Conservation (phyloP, 2,797 vertebrate species). For the Arrhamphus sclerolepis region DNA sequence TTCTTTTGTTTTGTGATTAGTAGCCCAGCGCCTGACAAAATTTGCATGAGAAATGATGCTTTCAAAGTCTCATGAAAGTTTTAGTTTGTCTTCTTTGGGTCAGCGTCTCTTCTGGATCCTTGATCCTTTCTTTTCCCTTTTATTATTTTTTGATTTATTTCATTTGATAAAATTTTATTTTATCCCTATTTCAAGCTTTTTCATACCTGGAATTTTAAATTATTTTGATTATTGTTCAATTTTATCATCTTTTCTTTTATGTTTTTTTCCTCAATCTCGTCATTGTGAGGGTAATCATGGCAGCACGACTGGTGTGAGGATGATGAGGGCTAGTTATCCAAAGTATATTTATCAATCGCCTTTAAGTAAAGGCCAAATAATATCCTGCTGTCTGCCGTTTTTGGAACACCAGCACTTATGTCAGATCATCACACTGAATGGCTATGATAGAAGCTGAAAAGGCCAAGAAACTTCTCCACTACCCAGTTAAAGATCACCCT, state of each 20-base stretch:
- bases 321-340: slow-evolving; percentile 39
- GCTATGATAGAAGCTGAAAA: slow-evolving; percentile 73
- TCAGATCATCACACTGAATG: slow-evolving; percentile 55
- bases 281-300: slow-evolving; percentile 26
- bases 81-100: too few species aligned
- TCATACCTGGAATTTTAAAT: not conserved
- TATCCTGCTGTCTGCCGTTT: slow-evolving; percentile 36
- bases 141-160: not conserved
- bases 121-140: too few species aligned
- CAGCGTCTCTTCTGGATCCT: too few species aligned
- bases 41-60: too few species aligned
- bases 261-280: not conserved
- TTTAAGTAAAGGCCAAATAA: slow-evolving; percentile 59
- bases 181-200: not conserved
- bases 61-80: too few species aligned
- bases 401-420: slow-evolving; percentile 45
- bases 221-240: not conserved
- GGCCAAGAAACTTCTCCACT: slow-evolving; percentile 64
- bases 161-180: too few species aligned
- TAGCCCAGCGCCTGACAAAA: too few species aligned
- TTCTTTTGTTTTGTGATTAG: too few species aligned
- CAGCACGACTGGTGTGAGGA: slow-evolving; percentile 27
- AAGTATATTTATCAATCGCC: slow-evolving; percentile 46
- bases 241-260: not conserved
- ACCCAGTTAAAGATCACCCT: slow-evolving; percentile 55